These are phyloP conservation scores for Drosophila maculinotata DNA, from an alignment of 2,888 invertebrate species.

Conservation along the genomic window DNA sequence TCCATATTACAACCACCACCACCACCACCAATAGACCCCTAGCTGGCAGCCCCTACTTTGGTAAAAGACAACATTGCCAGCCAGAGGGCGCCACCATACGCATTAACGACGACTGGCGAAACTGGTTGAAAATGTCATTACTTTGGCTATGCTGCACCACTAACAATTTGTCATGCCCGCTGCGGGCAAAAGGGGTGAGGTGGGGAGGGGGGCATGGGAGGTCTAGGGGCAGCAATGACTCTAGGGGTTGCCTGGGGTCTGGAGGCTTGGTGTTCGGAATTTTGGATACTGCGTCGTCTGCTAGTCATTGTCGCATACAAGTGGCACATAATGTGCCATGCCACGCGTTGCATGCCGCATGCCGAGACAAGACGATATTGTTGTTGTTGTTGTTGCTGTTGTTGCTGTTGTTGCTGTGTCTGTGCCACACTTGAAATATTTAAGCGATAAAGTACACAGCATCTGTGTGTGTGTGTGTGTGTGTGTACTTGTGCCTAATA, in stretches of 20 bases:
- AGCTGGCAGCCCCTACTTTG: too few relatives aligned
- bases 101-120: constrained; percentile 32
- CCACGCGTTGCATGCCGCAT: constrained; percentile 51
- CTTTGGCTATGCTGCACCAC: constrained; percentile 53
- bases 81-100: constrained; percentile 45
- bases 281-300: constrained; percentile 40
- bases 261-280: background rate
- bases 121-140: constrained; percentile 66
- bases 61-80: too few relatives aligned
- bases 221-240: background rate
- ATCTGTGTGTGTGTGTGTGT: constrained; percentile 21
- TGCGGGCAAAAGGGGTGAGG: too few relatives aligned
- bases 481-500: constrained; percentile 69
- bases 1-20: background rate
- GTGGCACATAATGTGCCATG: constrained; percentile 66
- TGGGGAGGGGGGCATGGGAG: fast-evolving
- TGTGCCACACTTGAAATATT: constrained; percentile 71
- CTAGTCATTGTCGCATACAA: constrained; percentile 70
- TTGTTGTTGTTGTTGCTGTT: constrained; percentile 20
- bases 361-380: constrained; percentile 51
- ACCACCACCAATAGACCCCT: too few relatives aligned
- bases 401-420: too few relatives aligned
- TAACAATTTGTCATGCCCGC: constrained; percentile 72
- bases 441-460: constrained; percentile 69
- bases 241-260: too few relatives aligned